Conservation (phyloP, 2,113 vertebrate genomes). For the Myotis brandtii region DNA sequence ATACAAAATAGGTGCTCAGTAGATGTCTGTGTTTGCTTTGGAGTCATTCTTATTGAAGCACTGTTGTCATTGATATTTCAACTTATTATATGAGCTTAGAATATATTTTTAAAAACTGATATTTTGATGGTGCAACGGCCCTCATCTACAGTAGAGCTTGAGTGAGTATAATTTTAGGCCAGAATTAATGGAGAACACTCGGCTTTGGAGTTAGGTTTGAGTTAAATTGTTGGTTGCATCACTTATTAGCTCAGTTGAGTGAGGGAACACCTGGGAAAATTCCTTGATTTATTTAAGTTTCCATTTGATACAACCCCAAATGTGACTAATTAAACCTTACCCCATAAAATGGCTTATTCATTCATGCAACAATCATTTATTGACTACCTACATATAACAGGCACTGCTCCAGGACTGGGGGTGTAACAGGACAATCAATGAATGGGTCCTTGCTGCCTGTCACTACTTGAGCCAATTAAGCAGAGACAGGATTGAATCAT, state of each 20-base stretch:
- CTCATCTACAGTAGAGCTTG: not conserved
- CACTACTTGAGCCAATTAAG: too few species aligned
- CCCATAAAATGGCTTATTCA: not conserved
- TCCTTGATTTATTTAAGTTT: not conserved
- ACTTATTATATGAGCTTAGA: not conserved
- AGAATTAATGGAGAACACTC: not conserved
- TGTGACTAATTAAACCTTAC: not conserved
- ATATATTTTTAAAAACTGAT: not conserved
- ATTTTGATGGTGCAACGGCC: not conserved
- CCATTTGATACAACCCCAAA: not conserved
- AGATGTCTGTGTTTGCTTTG: not conserved
- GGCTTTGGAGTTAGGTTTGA: not conserved
- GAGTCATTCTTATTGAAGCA: not conserved
- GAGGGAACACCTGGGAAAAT: not conserved
- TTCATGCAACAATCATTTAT: conserved; percentile 14
- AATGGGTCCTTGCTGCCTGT: too few species aligned
- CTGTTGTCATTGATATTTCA: conserved; percentile 13
- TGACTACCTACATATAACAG: not conserved
- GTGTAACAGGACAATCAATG: too few species aligned
- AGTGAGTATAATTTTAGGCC: not conserved
- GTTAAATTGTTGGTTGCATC: not conserved
- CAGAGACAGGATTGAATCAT: too few species aligned
- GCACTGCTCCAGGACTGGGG: not conserved
- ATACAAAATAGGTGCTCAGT: conserved; percentile 34
- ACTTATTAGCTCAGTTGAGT: not conserved